Base-by-base conservation (phyloP, 2,797 vertebrate species). In the Intellagama lesueurii region DNA sequence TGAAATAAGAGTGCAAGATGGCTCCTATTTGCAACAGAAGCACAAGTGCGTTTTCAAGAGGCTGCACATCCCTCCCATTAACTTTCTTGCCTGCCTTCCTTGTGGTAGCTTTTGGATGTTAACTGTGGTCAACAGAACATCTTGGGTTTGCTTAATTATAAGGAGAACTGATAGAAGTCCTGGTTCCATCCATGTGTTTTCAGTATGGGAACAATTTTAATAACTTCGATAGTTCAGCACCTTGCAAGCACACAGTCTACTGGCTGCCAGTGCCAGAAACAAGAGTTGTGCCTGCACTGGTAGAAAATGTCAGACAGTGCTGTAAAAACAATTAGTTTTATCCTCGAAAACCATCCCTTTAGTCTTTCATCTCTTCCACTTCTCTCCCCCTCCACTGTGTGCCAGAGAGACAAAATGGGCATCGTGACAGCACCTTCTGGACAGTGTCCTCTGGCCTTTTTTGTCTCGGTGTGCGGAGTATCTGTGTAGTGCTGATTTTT, bases 41-140 rank as follows among this genome's bases (percentile, higher is more conserved):
- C 96, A 97, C 96, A 97, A 96, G 97, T 97, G 96, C 96, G 96
- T 97, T 97, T 95, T 66, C 86, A 93, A 95, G 95, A 96, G 96
- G 96, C 95, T 94, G 88, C 93, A 87, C 14, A 22, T 19, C 22
- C 35, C 17, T 16, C 30, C 30, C 35, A 14, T 56, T 94, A 87
- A 91, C 35, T 70, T 89, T 87, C 5, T 90, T 91, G 40, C 40
- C 40, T 40, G 3, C 40, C 40, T 40, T 91, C 91, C 94, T 84
- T 91, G 47, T 92, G 87, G 44, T 95, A 94, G 89, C 83, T 90
- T 14, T 92, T 91, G 90, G 92, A 88, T 93, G 79, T 90, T 94
- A 92, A 94, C 87, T 86, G 89, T 90, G 83, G 91, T 91, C 88
- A 88, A 91, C 89, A 77, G 60, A 49, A 92, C 78, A 86, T 92